Evolutionary conservation across 1,140 invertebrate species (phyloP), one percentile per base, ranked within the genome.

Genomic region (Drosophila baimaii): DNA sequence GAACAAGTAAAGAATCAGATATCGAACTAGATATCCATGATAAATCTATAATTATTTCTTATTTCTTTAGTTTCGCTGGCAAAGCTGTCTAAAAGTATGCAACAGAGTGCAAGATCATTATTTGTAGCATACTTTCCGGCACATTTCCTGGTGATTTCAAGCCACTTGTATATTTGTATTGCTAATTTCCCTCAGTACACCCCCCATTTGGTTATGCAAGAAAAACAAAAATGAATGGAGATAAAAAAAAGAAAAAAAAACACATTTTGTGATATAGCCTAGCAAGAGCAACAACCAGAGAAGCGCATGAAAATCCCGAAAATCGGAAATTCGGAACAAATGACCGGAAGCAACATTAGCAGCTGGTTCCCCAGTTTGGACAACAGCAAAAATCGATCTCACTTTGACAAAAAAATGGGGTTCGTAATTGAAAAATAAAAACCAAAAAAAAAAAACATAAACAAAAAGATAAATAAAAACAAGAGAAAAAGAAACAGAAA

Each of bases 181-280:
- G 23, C 9, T 31, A 62, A 13, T 27, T 51, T 33, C 23, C 10
- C 33, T 33, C 4, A 31, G n/a, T n/a, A n/a, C n/a, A n/a, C 57
- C 13, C 29, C n/a, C 10, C 17, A 15, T 39, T 62, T 57, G 12
- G 35, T 15, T 25, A 39, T 63, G 25, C 23, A 51, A 35, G 25
- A 41, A 55, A 55, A 44, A 46, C 31, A 19, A 46, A 52, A 23
- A 17, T 33, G 19, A 73, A 51, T 23, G 25, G 7, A 49, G 17
- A 57, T 21, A 33, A 21, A 7, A 56, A 15, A 27, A n/a, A 15
- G 17, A 56, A 31, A 43, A 27, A 62, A 35, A 75, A 75, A 57
- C 58, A 66, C 71, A 75, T 73, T 73, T 73, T 73, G 70, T 73
- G 70, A 73, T 73, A 73, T 72, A 73, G 70, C 70, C 70, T 72